These are phyloP conservation scores for Dryobota labecula DNA, from an alignment of 2,888 invertebrate genomes.

Conservation along the genomic window DNA sequence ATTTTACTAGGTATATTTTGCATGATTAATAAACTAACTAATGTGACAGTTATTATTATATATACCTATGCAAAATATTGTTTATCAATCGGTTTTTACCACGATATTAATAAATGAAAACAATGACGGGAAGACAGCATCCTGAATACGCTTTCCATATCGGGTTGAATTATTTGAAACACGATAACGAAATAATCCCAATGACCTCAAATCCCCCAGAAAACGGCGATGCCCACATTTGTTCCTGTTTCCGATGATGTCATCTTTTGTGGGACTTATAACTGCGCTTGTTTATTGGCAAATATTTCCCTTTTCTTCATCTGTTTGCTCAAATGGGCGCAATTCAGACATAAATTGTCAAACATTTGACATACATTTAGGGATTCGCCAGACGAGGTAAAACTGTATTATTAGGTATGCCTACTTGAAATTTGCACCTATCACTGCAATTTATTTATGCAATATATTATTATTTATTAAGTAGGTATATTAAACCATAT, in stretches of 20 bases:
- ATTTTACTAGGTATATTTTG: not conserved
- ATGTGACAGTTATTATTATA: not conserved
- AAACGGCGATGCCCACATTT: not conserved
- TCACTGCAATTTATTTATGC: too few species aligned
- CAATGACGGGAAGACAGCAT: constrained; percentile 8
- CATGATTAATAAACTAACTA: not conserved
- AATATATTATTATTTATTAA: too few species aligned
- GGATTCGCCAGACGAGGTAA: too few species aligned
- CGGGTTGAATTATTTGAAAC: not conserved
- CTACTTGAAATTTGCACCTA: too few species aligned
- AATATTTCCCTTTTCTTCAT: not conserved
- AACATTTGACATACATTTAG: too few species aligned
- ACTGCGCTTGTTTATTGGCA: not conserved
- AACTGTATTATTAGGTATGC: too few species aligned
- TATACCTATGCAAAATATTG: not conserved
- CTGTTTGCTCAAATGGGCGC: not conserved
- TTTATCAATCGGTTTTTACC: not conserved
- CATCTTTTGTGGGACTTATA: not conserved
- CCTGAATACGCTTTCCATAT: not conserved
- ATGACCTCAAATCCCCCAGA: not conserved
- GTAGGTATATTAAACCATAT: too few species aligned
- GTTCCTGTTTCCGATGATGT: not conserved
- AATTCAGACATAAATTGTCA: too few species aligned
- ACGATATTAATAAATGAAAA: not conserved
- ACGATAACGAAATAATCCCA: not conserved